Conservation (phyloP, 2,888 invertebrate species). For the Synergus itoensis region DNA sequence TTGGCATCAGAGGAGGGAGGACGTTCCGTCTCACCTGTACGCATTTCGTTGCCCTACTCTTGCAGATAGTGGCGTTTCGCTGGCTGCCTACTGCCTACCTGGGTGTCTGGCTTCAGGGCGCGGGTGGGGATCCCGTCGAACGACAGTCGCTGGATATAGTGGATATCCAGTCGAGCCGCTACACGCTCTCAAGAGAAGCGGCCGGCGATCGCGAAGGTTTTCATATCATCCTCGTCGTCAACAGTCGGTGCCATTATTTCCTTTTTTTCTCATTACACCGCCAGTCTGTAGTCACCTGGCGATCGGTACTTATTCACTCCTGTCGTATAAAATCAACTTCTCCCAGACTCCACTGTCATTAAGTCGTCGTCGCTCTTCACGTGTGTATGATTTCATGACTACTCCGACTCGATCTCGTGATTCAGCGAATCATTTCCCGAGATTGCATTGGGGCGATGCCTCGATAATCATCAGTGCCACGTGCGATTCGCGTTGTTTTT, state of each 20-base stretch:
- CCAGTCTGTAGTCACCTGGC: background rate
- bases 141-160: conserved; percentile 64
- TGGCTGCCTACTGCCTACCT: conserved; percentile 53
- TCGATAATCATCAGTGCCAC: conserved; percentile 41
- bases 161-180: conserved; percentile 59
- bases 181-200: conserved; percentile 44
- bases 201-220: conserved; percentile 38
- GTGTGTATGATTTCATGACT: conserved; percentile 2
- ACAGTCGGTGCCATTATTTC: conserved; percentile 19
- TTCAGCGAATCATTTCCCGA: background rate
- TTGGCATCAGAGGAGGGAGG: conserved; percentile 1
- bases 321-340: conserved; percentile 10
- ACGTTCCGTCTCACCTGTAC: conserved; percentile 66
- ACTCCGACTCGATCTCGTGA: conserved; percentile 12
- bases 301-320: background rate
- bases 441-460: conserved; percentile 26
- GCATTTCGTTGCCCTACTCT: conserved; percentile 69
- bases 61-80: conserved; percentile 54
- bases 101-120: conserved; percentile 49
- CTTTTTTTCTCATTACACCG: conserved; percentile 8
- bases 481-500: conserved; percentile 33
- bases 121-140: conserved; percentile 61
- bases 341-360: conserved; percentile 20
- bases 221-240: conserved; percentile 27
- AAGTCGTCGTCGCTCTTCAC: conserved; percentile 15